Evolutionary conservation across 2,797 vertebrate genomes (phyloP).

Genomic region (Helarctos malayanus): DNA sequence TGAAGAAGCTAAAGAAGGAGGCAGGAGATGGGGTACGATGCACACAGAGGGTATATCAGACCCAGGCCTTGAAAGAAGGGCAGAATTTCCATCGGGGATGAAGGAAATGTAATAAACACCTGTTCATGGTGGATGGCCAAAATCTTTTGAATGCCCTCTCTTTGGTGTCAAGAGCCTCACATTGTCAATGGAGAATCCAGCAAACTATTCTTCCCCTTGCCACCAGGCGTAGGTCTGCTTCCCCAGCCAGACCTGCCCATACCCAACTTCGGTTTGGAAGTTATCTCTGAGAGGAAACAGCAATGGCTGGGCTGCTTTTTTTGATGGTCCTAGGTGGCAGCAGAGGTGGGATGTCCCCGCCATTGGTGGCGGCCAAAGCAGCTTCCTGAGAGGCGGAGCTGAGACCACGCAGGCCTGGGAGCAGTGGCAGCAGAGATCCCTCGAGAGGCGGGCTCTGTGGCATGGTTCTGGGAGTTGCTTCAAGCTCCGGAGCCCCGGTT

Average conservation of each 20-base stretch:
- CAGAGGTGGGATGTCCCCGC: background rate
- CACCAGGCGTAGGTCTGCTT: background rate
- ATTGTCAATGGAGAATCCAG: background rate
- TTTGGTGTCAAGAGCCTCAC: background rate
- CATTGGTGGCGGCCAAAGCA: background rate
- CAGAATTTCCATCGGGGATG: background rate
- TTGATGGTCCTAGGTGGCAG: background rate
- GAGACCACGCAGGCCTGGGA: background rate
- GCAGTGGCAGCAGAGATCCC: background rate
- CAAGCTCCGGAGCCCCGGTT: background rate
- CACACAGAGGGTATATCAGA: background rate
- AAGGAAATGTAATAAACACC: background rate
- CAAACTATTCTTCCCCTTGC: background rate
- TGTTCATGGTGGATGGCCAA: background rate
- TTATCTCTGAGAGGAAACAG: background rate
- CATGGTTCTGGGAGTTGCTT: background rate
- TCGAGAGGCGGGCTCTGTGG: background rate
- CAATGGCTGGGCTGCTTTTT: background rate
- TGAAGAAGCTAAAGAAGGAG: background rate
- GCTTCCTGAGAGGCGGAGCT: background rate
- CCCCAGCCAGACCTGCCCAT: background rate
- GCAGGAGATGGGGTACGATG: background rate
- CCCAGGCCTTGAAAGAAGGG: background rate
- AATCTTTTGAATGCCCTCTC: background rate
- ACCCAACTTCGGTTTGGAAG: background rate